Conservation (phyloP, 2,113 vertebrate species). For the Peromyscus maniculatus region DNA sequence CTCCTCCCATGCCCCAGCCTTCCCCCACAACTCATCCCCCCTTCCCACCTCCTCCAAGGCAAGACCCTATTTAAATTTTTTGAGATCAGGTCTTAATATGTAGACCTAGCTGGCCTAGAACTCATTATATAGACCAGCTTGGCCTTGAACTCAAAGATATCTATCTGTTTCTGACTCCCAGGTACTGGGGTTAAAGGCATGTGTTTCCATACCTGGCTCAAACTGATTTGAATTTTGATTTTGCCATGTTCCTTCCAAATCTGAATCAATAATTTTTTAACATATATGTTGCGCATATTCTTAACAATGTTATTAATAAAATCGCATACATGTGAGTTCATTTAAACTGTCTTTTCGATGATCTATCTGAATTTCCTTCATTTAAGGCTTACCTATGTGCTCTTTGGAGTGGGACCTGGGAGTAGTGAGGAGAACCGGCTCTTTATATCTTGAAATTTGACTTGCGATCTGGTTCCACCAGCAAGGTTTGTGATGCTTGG, state of each 20-base stretch:
- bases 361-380: not conserved
- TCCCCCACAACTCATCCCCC: too few relatives aligned
- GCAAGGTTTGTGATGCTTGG: not conserved
- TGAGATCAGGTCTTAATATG: not conserved
- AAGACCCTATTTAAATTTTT: not conserved
- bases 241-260: not conserved
- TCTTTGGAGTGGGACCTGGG: not conserved
- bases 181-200: not conserved
- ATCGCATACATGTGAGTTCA: not conserved
- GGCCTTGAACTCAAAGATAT: not conserved
- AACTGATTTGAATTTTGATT: conserved; percentile 37
- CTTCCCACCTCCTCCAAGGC: too few relatives aligned
- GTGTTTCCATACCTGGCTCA: not conserved
- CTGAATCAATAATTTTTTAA: not conserved
- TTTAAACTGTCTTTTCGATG: not conserved
- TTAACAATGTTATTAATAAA: not conserved
- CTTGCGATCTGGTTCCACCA: not conserved
- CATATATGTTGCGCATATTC: not conserved
- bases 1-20: too few relatives aligned
- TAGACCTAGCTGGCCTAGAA: not conserved
- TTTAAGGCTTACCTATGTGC: not conserved
- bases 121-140: not conserved
- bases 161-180: not conserved
- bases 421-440: not conserved
- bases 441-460: not conserved